These are phyloP conservation scores for Poecilia velifera DNA, from an alignment of 2,797 vertebrate genomes.

Conservation along the genomic window DNA sequence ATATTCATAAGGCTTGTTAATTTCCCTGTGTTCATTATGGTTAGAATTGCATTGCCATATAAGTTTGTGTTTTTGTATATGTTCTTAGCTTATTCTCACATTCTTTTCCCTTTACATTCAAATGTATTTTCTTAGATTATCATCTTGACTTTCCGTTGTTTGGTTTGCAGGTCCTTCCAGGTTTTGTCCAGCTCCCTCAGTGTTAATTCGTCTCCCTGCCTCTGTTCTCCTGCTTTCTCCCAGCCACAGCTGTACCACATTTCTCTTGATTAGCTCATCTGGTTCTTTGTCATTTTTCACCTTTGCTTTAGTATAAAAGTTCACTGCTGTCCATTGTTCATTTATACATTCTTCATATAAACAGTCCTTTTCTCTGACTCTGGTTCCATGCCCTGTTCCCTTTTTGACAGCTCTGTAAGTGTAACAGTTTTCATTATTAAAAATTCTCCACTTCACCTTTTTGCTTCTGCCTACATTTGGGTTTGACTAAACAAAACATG, in stretches of 20 bases:
- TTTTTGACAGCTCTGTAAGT: not conserved
- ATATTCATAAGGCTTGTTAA: not conserved
- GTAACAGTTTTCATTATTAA: not conserved
- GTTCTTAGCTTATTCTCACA: not conserved
- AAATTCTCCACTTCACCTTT: not conserved
- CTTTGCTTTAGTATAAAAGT: not conserved
- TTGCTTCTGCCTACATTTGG: not conserved
- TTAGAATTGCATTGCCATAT: not conserved
- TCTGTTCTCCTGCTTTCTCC: not conserved
- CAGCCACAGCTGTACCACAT: not conserved
- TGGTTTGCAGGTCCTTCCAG: not conserved
- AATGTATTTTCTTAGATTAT: not conserved
- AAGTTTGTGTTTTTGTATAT: not conserved
- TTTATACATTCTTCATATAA: not conserved
- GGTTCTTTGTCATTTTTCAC: not conserved
- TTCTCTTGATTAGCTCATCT: not conserved
- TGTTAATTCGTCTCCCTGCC: not conserved
- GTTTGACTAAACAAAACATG: not conserved
- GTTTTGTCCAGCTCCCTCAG: not conserved
- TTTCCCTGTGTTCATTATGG: not conserved
- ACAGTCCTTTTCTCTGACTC: not conserved
- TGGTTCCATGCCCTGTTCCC: not conserved
- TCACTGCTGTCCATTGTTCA: not conserved
- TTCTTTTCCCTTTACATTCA: not conserved
- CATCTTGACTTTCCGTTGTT: not conserved